Evolutionary conservation across 2,888 invertebrate genomes (phyloP).

Genomic region (Drosophila nr. medialis): DNA sequence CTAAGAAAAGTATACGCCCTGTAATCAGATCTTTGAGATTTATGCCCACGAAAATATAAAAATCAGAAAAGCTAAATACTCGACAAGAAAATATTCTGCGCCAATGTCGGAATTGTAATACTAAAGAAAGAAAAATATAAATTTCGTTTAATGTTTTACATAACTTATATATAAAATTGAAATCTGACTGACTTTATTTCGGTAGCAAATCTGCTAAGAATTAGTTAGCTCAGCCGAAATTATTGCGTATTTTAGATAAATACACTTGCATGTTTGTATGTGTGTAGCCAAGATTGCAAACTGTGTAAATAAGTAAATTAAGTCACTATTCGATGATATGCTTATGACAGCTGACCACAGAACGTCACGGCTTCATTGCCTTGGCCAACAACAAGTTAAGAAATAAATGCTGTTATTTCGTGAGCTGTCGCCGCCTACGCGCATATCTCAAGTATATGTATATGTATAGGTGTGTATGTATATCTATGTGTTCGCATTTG

Average conservation of each 20-base stretch:
- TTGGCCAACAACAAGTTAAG: slow-evolving; percentile 53
- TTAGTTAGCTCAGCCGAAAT: not conserved
- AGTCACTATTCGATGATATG: slow-evolving; percentile 34
- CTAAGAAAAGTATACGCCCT: not conserved
- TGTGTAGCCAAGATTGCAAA: not conserved
- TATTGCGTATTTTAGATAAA: not conserved
- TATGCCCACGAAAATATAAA: not conserved
- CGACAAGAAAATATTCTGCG: not conserved
- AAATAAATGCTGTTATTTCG: slow-evolving; percentile 42
- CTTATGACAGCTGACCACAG: slow-evolving; percentile 29
- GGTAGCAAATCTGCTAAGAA: not conserved
- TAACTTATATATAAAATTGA: not conserved
- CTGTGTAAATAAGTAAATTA: slow-evolving; percentile 24
- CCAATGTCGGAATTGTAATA: not conserved
- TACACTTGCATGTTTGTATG: not conserved
- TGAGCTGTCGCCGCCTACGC: slow-evolving; percentile 54
- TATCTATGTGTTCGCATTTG: slow-evolving; percentile 20
- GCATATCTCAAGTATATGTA: slow-evolving; percentile 6
- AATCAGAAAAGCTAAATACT: not conserved
- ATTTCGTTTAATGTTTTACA: not conserved
- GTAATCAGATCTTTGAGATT: not conserved
- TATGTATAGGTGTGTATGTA: slow-evolving; percentile 2
- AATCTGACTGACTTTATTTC: not conserved
- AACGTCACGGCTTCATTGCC: slow-evolving; percentile 42
- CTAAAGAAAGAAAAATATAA: not conserved